Evolutionary conservation across 2,797 vertebrate genomes (phyloP).

Genomic region (Mallotus villosus): DNA sequence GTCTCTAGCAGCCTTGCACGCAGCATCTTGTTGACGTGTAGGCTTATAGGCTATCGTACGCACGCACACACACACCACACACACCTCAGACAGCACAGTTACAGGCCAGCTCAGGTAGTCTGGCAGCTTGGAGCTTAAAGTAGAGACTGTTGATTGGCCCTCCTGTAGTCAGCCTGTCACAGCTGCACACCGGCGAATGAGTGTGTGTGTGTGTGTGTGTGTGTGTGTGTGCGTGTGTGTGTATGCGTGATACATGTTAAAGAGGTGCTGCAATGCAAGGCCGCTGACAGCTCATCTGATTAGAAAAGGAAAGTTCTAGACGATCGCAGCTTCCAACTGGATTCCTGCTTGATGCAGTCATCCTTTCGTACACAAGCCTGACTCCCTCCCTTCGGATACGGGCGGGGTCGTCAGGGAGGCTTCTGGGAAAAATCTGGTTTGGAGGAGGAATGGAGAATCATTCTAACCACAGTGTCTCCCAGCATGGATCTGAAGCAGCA

Average conservation of each 20-base stretch:
- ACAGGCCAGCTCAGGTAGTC: neutral
- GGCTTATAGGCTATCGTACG: neutral
- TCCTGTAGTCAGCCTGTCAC: neutral
- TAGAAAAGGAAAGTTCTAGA: neutral
- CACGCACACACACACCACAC: neutral
- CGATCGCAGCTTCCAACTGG: no score
- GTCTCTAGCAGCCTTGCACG: no score
- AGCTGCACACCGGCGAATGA: neutral
- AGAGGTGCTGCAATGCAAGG: neutral
- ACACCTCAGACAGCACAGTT: neutral
- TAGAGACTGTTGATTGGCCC: neutral
- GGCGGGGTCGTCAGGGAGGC: no score
- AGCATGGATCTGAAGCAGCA: no score
- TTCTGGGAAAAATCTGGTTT: no score
- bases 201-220: constrained; percentile 2
- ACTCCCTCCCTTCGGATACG: no score
- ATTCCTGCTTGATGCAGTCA: no score
- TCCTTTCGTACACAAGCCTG: no score
- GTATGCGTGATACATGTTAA: neutral
- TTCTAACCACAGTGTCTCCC: no score
- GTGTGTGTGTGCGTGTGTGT: constrained; percentile 2
- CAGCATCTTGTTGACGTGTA: no score
- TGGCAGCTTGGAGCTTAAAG: neutral
- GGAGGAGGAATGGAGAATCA: no score
- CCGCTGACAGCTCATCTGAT: neutral